Conservation (phyloP, 1,140 invertebrate genomes). For the Drosophila nikananu region DNA sequence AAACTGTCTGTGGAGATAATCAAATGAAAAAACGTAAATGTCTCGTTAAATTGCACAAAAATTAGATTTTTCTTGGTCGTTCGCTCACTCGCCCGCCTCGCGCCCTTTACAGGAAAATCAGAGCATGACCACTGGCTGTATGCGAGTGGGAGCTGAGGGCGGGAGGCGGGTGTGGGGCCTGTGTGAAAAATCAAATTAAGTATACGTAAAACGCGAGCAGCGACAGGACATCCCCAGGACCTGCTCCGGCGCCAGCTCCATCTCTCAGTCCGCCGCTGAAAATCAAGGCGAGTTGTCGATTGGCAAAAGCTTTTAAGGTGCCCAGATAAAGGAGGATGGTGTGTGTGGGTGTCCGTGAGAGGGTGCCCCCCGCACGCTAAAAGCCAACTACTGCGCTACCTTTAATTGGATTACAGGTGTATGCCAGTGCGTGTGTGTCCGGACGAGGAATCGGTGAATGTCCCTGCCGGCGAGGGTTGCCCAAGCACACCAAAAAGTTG, state of each 20-base stretch:
- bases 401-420: slow-evolving; percentile 84
- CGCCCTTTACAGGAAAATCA: slow-evolving; percentile 63
- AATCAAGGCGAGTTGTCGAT: slow-evolving; percentile 83
- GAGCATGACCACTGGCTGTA: slow-evolving; percentile 76
- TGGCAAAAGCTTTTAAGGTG: slow-evolving; percentile 83
- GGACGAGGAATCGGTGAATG: slow-evolving; percentile 14
- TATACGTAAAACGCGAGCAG: slow-evolving; percentile 80
- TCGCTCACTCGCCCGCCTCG: slow-evolving; percentile 16
- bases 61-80: slow-evolving; percentile 75
- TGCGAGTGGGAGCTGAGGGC: slow-evolving; percentile 27
- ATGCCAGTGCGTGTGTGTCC: slow-evolving; percentile 51
- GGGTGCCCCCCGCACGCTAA: slow-evolving; percentile 67
- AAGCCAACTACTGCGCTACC: slow-evolving; percentile 82
- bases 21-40: slow-evolving; percentile 85
- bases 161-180: slow-evolving; percentile 17
- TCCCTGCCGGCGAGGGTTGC: slow-evolving; percentile 44
- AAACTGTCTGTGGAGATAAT: slow-evolving; percentile 82
- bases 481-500: slow-evolving; percentile 70
- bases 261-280: slow-evolving; percentile 57
- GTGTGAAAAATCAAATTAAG: slow-evolving; percentile 84
- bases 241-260: slow-evolving; percentile 24
- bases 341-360: slow-evolving; percentile 3
- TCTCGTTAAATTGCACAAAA: slow-evolving; percentile 84
- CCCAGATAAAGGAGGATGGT: slow-evolving; percentile 54
- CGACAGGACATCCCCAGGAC: slow-evolving; percentile 40